These are phyloP conservation scores for Rosalia funebris DNA, from an alignment of 2,888 invertebrate genomes.

Conservation along the genomic window DNA sequence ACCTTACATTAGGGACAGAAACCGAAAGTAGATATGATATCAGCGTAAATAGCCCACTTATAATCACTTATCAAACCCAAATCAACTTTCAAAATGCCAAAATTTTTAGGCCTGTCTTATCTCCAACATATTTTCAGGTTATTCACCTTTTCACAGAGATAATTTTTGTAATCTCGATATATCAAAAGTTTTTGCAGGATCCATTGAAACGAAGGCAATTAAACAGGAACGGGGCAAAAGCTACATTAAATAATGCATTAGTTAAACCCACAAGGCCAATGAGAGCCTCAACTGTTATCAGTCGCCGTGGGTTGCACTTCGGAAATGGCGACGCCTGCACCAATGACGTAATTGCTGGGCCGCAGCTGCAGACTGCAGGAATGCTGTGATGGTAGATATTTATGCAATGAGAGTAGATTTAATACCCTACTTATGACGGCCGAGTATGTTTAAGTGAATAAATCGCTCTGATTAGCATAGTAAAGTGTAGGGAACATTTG, in stretches of 20 bases:
- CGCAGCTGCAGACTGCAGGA: conserved; percentile 6
- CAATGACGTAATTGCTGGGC: conserved; percentile 5
- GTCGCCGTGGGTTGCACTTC: conserved; percentile 10
- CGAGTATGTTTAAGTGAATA: neutral
- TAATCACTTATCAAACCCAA: no score
- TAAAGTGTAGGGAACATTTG: neutral
- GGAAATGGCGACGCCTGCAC: conserved; percentile 16
- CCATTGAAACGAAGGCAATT: neutral
- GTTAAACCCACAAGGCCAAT: neutral
- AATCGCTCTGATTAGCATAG: conserved; percentile 6
- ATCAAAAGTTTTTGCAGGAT: no score
- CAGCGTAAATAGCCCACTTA: no score
- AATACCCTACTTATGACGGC: conserved; percentile 1
- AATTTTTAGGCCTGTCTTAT: no score
- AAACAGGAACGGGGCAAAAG: neutral
- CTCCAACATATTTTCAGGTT: no score
- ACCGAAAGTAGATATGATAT: no score
- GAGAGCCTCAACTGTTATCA: conserved; percentile 7
- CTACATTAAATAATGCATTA: conserved; percentile 1
- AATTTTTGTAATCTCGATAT: no score
- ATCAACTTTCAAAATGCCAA: no score
- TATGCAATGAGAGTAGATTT: neutral
- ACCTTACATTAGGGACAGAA: no score
- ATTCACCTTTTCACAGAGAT: no score
- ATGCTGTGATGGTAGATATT: neutral